phyloP scores from a whole-genome alignment of 2,113 vertebrate species.

The Pelobates fuscus region DNA sequence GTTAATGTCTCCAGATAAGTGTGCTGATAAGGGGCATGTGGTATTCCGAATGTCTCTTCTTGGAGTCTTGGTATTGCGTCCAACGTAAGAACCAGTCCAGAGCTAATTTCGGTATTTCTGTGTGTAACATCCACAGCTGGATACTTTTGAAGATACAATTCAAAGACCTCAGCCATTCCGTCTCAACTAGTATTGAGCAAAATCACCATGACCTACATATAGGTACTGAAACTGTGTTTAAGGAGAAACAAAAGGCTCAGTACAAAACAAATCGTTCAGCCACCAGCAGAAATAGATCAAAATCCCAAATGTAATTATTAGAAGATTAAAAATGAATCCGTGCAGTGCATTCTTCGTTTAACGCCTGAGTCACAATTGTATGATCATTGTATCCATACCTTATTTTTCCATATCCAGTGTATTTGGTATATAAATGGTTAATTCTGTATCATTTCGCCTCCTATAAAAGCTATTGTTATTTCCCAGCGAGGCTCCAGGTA shows the following conservation, averaged over 20 bases:
- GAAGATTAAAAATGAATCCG: too few relatives aligned
- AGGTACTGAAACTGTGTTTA: too few relatives aligned
- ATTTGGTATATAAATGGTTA: constrained; percentile 14
- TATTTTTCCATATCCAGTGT: not conserved
- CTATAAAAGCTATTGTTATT: constrained; percentile 9
- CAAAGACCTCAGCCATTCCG: not conserved
- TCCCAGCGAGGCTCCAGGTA: constrained; percentile 22
- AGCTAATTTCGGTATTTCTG: not conserved
- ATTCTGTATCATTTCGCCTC: constrained; percentile 4
- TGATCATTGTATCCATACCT: not conserved
- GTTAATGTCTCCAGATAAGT: not conserved
- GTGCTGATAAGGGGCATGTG: not conserved
- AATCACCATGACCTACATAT: not conserved
- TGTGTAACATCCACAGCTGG: not conserved
- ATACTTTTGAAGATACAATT: not conserved
- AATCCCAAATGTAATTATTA: too few relatives aligned
- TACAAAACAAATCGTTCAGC: too few relatives aligned
- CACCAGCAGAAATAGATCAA: too few relatives aligned
- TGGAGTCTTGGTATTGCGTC: not conserved
- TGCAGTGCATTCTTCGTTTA: too few relatives aligned
- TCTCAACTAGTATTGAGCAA: not conserved
- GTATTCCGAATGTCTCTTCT: not conserved
- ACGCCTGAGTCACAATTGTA: not conserved
- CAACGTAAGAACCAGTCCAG: not conserved
- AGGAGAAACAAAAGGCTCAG: too few relatives aligned